Base-by-base conservation (phyloP, 2,888 invertebrate species). In the Meteorus colon region DNA sequence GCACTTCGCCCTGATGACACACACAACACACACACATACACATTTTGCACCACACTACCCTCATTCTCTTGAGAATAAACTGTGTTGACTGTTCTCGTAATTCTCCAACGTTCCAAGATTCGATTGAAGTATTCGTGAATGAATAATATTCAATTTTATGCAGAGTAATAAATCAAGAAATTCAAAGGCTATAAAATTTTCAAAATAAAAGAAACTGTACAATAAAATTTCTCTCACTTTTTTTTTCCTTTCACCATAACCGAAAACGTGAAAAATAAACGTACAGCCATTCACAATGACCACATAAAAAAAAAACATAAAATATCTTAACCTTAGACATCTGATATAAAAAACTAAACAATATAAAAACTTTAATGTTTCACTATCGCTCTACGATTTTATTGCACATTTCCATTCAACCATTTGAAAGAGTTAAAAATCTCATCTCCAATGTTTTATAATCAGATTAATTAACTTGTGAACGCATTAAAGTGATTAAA, bases 1-100 rank as follows among this genome's bases (percentile, higher is more conserved):
- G 74, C 69, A 74, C 6, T 68, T 34, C 62, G 74, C 74, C 68
- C 63, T 69, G 48, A 24, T 68, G 48, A 19, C 16, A 14, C 48
- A 45, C 31, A 34, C 34, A 34, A 34, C 41, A 41, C 41, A 5
- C 12, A 12, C 41, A 12, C 41, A 12, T 1, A 41, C 41, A 41
- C 2, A 41, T 5, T 34, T 34, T 6, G 34, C 34, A 34, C 8
- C 34, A 34, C 34, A 34, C 34, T 34, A 34, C 34, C 34, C 34
- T 66, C 24, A 34, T 24, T 48, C 67, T 67, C 67, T 24, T n/a
- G 27, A 48, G 67, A 29, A 60, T 60, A 60, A 60, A 27, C 29
- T 60, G 45, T 67, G n/a, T 48, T 66, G 48, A 19, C 48, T 48
- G 19, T 27, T 67, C 14, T 51, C 41, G 10, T 29, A 27, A 62